Evolutionary conservation across 1,140 invertebrate genomes (phyloP).

Genomic region (Trichomalopsis sarcophagae): DNA sequence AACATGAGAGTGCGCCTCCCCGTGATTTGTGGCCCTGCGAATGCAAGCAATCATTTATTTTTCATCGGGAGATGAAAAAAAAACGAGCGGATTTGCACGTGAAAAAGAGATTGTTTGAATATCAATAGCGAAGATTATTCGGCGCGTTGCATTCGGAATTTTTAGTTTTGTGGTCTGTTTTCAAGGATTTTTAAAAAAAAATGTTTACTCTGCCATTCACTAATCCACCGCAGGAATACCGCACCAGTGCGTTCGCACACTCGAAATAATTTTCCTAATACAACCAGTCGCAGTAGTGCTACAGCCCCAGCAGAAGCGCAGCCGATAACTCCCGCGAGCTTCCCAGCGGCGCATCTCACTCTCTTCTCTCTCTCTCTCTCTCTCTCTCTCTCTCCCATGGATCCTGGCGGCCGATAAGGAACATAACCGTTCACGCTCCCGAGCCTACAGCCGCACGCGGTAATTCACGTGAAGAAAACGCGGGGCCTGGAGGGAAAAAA

Average conservation of each 20-base stretch:
- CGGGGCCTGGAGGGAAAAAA: background rate
- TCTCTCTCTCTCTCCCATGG: background rate
- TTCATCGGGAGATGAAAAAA: background rate
- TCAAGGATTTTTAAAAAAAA: too few relatives aligned
- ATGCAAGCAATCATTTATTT: background rate
- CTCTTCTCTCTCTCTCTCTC: too few relatives aligned
- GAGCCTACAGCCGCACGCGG: background rate
- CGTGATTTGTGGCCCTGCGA: background rate
- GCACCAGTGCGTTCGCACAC: too few relatives aligned
- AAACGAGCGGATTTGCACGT: background rate
- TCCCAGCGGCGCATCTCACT: background rate
- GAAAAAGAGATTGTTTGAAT: background rate
- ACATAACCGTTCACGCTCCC: conserved; percentile 13
- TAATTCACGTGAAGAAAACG: conserved; percentile 11
- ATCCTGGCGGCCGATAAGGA: background rate
- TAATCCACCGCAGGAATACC: too few relatives aligned
- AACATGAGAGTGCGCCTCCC: background rate
- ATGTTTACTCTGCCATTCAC: too few relatives aligned
- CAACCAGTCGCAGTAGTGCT: too few relatives aligned
- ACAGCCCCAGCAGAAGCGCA: too few relatives aligned
- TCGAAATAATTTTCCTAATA: too few relatives aligned
- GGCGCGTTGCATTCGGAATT: too few relatives aligned
- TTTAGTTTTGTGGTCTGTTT: too few relatives aligned
- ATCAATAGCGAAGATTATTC: background rate
- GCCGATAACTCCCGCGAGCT: too few relatives aligned